These are phyloP conservation scores for Lamellibrachia luymesi DNA, from an alignment of 1,140 invertebrate species.

Conservation along the genomic window DNA sequence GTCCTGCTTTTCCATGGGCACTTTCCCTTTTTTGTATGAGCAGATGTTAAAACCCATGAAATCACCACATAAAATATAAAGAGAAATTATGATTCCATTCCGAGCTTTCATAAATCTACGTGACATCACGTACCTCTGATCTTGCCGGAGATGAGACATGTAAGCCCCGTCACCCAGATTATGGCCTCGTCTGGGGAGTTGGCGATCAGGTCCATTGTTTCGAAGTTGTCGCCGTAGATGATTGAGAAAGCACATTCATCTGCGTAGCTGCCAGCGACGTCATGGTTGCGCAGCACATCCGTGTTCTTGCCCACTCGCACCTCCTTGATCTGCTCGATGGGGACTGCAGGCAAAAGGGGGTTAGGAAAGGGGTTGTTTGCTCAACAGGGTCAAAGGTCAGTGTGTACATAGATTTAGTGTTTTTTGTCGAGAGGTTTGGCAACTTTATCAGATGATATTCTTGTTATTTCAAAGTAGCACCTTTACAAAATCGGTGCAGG, in stretches of 20 bases:
- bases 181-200: conserved; percentile 66
- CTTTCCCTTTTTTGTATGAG: no score
- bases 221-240: conserved; percentile 66
- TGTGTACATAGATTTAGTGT: neutral
- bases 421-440: neutral
- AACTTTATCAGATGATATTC: neutral
- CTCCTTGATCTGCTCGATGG: conserved; percentile 63
- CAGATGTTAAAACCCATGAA: neutral
- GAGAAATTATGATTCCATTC: neutral
- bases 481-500: no score
- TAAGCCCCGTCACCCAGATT: conserved; percentile 67
- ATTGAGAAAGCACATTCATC: conserved; percentile 69
- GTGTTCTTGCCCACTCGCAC: conserved; percentile 65
- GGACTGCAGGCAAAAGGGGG: conserved; percentile 55
- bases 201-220: conserved; percentile 66
- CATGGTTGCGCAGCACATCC: conserved; percentile 62
- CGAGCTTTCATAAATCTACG: neutral
- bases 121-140: neutral
- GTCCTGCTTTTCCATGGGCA: no score
- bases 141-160: conserved; percentile 56
- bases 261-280: conserved; percentile 58
- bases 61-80: neutral
- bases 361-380: neutral
- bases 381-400: neutral
- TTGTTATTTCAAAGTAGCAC: neutral